Percentiles rank a stretch among this genome's conserved stretches.
Conservation (phyloP, 2,888 invertebrate species). For the Lysandra coridon region DNA sequence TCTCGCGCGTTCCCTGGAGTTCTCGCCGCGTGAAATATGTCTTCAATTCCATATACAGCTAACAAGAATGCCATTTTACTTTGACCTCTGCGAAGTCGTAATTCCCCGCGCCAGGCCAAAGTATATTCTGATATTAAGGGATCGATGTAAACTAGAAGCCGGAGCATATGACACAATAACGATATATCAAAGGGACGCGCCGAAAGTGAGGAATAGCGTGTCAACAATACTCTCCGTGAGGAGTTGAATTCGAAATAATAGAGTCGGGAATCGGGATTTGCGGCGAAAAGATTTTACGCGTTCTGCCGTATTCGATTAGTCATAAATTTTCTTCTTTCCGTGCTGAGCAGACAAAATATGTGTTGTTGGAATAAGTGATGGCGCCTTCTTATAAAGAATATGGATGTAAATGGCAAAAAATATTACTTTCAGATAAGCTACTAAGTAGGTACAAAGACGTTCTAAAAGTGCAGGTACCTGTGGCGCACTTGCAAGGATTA, state of each 20-base stretch:
- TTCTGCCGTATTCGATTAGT: conserved; percentile 18
- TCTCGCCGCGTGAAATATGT: conserved; percentile 48
- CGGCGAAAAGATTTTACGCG: conserved; percentile 17
- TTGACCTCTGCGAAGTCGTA: conserved; percentile 35
- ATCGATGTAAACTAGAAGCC: conserved; percentile 41
- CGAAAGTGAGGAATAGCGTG: conserved; percentile 57
- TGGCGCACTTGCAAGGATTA: background rate
- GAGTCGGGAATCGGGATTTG: conserved; percentile 20
- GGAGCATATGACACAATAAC: conserved; percentile 53
- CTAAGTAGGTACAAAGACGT: background rate
- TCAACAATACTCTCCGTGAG: conserved; percentile 49
- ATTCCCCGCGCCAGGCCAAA: conserved; percentile 7
- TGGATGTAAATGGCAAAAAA: background rate
- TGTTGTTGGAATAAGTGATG: background rate
- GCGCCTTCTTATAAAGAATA: background rate
- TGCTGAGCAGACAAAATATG: background rate
- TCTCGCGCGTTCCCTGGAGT: conserved; percentile 43
- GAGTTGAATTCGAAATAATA: conserved; percentile 41
- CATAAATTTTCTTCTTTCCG: conserved; percentile 13
- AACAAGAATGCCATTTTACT: conserved; percentile 41
- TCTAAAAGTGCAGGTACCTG: background rate
- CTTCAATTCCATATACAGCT: conserved; percentile 42
- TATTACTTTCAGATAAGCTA: background rate
- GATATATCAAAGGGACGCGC: conserved; percentile 58
- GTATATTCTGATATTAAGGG: conserved; percentile 34